Percentiles rank a stretch among this genome's conserved stretches.
Conservation (phyloP, 1,140 invertebrate genomes). For the Melipona quadrifasciata region DNA sequence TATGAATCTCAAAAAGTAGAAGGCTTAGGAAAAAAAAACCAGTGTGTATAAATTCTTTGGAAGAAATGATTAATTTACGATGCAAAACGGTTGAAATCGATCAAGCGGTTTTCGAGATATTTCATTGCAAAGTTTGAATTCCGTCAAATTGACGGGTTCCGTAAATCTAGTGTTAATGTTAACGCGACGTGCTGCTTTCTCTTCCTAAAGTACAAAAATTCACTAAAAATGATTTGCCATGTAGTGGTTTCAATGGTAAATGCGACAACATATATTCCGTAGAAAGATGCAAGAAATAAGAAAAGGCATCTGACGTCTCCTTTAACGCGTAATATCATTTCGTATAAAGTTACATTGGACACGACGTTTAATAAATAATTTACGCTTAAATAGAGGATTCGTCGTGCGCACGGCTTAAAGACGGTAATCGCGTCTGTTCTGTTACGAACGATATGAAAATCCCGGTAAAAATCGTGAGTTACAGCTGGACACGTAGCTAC, state of each 20-base stretch:
- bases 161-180: no score
- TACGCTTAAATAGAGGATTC: conserved; percentile 1
- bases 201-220: background rate
- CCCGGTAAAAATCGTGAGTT: conserved; percentile 57
- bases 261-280: background rate
- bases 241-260: background rate
- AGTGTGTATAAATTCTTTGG: no score
- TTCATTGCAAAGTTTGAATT: no score
- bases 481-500: conserved; percentile 39
- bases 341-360: background rate
- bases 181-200: background rate
- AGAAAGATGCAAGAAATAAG: background rate
- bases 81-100: no score
- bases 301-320: background rate
- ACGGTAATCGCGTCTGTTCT: conserved; percentile 1
- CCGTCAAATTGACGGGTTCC: no score
- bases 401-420: background rate
- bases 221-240: background rate
- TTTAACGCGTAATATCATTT: background rate
- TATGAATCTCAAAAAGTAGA: no score
- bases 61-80: no score
- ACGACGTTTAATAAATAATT: conserved; percentile 11
- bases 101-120: no score
- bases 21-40: no score
- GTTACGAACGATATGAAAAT: conserved; percentile 55